Percentiles rank a stretch among this genome's conserved stretches.
Conservation (phyloP, 2,888 invertebrate species). For the Asteroscopus sphinx region DNA sequence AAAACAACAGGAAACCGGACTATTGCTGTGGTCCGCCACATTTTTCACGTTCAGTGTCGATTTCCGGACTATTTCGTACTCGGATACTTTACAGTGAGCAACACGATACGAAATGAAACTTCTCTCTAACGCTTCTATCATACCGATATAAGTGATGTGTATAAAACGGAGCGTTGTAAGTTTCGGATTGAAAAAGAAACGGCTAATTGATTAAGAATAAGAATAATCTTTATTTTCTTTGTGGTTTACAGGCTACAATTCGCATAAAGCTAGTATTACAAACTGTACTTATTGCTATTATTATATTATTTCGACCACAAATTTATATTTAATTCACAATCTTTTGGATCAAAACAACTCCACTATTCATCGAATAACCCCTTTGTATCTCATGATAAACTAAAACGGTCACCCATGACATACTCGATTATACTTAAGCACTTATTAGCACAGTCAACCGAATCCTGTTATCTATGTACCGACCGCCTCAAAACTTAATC, state of each 20-base stretch:
- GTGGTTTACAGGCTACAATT: too few relatives aligned
- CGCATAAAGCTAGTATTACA: too few relatives aligned
- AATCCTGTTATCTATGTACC: conserved; percentile 18
- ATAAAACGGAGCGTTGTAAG: conserved; percentile 8
- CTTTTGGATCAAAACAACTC: too few relatives aligned
- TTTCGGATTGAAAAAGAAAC: conserved; percentile 2
- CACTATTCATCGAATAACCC: too few relatives aligned
- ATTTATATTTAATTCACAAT: too few relatives aligned
- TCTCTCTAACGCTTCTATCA: conserved; percentile 13
- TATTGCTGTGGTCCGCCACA: conserved; percentile 24
- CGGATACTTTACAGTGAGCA: conserved; percentile 42
- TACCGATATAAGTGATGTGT: background rate
- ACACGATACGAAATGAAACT: conserved; percentile 36
- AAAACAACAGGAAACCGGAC: conserved; percentile 48
- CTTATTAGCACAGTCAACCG: background rate
- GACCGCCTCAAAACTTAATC: conserved; percentile 28
- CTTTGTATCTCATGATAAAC: too few relatives aligned
- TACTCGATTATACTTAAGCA: background rate
- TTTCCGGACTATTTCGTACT: conserved; percentile 50
- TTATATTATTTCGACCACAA: too few relatives aligned
- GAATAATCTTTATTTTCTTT: too few relatives aligned
- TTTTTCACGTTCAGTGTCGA: conserved; percentile 53
- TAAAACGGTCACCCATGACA: too few relatives aligned
- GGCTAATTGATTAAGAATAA: too few relatives aligned
- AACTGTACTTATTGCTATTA: too few relatives aligned